Conservation (phyloP, 2,888 invertebrate species). For the Himalopsyche anomala region DNA sequence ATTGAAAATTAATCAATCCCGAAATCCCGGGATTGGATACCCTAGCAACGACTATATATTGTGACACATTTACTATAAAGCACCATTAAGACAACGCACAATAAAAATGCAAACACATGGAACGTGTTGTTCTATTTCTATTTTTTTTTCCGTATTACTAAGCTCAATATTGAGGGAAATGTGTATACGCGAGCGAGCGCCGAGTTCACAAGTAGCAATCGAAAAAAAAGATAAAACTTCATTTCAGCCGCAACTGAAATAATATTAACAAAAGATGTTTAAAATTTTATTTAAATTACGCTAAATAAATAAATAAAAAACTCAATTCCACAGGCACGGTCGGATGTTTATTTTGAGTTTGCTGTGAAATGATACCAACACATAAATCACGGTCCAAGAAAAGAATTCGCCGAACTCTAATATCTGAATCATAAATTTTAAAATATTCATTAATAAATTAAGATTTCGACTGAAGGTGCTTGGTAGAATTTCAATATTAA, state of each 20-base stretch:
- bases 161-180: not conserved
- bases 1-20: too few relatives aligned
- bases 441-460: too few relatives aligned
- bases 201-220: not conserved
- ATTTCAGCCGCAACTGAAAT: not conserved
- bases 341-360: too few relatives aligned
- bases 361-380: too few relatives aligned
- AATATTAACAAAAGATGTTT: not conserved
- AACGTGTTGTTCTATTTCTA: not conserved
- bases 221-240: not conserved
- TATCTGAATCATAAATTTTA: too few relatives aligned
- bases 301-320: conserved; percentile 5
- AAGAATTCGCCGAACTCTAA: too few relatives aligned
- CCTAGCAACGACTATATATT: not conserved
- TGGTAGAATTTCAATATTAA: too few relatives aligned
- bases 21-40: too few relatives aligned
- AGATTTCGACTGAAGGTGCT: too few relatives aligned
- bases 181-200: not conserved
- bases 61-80: not conserved
- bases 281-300: not conserved
- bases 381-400: too few relatives aligned
- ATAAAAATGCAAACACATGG: not conserved
- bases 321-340: too few relatives aligned
- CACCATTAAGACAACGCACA: not conserved
- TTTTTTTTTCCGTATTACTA: not conserved